Percentiles rank a stretch among this genome's conserved stretches.
These are phyloP conservation scores for Hoplias malabaricus DNA, from an alignment of 2,113 vertebrate genomes.

Conservation along the genomic window DNA sequence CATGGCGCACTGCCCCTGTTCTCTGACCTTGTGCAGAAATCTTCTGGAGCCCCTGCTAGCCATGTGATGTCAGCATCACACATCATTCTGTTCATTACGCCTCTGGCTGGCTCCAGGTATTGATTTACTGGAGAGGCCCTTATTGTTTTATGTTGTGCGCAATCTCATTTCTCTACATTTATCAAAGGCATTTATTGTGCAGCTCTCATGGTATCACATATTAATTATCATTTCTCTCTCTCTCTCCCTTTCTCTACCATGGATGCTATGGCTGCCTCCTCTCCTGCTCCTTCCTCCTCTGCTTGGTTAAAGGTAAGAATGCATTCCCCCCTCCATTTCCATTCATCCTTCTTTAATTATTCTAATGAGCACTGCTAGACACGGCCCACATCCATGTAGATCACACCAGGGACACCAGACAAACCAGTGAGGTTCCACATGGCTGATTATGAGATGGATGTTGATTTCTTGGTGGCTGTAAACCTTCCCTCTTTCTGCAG, in stretches of 20 bases:
- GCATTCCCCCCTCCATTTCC: constrained; percentile 24
- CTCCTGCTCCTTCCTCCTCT: constrained; percentile 5
- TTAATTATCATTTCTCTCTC: constrained; percentile 29
- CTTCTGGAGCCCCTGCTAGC: neutral
- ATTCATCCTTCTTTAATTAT: constrained; percentile 30
- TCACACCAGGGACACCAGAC: constrained; percentile 23
- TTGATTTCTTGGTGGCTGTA: constrained; percentile 3
- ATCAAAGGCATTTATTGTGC: constrained; percentile 25
- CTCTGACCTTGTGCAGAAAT: constrained; percentile 21
- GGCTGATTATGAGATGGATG: neutral
- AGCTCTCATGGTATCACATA: constrained; percentile 35
- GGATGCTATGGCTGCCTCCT: constrained; percentile 28
- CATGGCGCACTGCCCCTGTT: neutral
- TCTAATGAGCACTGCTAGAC: constrained; percentile 21
- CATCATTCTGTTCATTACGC: constrained; percentile 4
- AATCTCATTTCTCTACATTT: constrained; percentile 13
- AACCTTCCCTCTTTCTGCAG: neutral
- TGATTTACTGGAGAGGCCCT: constrained; percentile 9
- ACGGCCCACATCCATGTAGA: neutral
- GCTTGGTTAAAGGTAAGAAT: constrained; percentile 69
- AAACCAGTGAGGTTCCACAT: neutral
- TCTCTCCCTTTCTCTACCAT: constrained; percentile 18
- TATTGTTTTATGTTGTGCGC: constrained; percentile 11
- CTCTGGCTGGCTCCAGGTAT: neutral
- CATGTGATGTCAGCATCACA: neutral